Evolutionary conservation across 2,888 invertebrate genomes (phyloP).

Genomic region (Lochmaea crataegi): DNA sequence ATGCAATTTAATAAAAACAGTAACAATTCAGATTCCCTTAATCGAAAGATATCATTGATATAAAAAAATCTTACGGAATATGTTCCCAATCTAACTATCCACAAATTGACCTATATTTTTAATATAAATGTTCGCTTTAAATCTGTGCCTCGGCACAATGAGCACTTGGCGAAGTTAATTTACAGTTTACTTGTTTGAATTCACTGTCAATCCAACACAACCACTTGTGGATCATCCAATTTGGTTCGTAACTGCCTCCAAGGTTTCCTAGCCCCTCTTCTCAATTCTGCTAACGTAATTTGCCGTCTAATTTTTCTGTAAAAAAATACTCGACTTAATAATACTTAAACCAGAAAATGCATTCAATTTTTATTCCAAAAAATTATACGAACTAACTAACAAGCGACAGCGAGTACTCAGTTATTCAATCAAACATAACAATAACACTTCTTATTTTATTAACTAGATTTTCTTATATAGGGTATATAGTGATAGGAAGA

Average conservation of each 20-base stretch:
- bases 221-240: slow-evolving; percentile 72
- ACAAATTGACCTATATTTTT: slow-evolving; percentile 14
- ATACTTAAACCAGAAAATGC: neutral
- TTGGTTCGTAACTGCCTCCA: slow-evolving; percentile 74
- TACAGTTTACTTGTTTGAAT: slow-evolving; percentile 44
- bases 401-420: no score
- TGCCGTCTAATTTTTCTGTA: slow-evolving; percentile 85
- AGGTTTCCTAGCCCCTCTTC: slow-evolving; percentile 87
- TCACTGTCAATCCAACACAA: slow-evolving; percentile 79
- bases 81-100: slow-evolving; percentile 4
- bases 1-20: neutral
- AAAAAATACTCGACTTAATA: slow-evolving; percentile 43
- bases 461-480: no score
- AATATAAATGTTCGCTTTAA: slow-evolving; percentile 35
- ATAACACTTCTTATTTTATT: no score
- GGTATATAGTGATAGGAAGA: no score
- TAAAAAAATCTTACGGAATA: neutral
- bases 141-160: slow-evolving; percentile 53
- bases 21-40: neutral
- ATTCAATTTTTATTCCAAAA: neutral
- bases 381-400: slow-evolving; percentile 7
- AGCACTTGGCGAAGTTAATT: slow-evolving; percentile 57
- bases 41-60: neutral
- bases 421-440: no score
- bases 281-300: slow-evolving; percentile 81